Conservation (phyloP, 2,113 vertebrate genomes). For the Lanius collurio region DNA sequence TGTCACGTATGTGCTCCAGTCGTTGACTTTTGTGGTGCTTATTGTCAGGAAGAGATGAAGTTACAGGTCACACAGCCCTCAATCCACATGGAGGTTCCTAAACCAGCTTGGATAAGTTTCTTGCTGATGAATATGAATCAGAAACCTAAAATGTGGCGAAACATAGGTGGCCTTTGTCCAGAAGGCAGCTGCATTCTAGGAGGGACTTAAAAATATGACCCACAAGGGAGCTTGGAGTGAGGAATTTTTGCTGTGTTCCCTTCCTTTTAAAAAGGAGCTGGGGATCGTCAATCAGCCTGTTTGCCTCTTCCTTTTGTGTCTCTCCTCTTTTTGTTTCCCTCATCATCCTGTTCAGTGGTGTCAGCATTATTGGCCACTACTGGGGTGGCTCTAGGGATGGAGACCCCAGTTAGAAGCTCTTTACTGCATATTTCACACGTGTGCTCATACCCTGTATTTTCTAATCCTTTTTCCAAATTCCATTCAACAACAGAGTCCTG, state of each 20-base stretch:
- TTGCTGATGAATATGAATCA: neutral
- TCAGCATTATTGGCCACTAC: neutral
- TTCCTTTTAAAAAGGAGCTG: neutral
- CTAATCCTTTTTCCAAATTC: neutral
- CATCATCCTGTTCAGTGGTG: neutral
- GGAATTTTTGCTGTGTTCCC: neutral
- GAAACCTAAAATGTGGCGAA: neutral
- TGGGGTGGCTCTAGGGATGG: neutral
- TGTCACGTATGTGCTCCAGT: neutral
- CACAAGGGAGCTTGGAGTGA: neutral
- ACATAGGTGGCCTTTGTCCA: neutral
- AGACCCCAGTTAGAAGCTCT: neutral
- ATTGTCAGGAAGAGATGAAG: neutral
- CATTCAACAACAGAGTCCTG: neutral
- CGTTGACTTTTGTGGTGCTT: neutral
- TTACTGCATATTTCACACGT: fast-evolving
- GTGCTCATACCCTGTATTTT: neutral
- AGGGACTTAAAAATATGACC: neutral
- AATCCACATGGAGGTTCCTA: neutral
- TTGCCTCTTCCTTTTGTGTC: neutral
- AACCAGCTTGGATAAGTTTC: neutral
- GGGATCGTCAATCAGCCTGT: neutral
- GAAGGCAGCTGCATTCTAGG: neutral
- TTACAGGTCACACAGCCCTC: neutral
- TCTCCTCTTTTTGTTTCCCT: neutral